A percentile compares a stretch with the other conserved stretches of the same genome.
Evolutionary conservation across 1,140 invertebrate species (phyloP).

Genomic region (Cecropterus lyciades): DNA sequence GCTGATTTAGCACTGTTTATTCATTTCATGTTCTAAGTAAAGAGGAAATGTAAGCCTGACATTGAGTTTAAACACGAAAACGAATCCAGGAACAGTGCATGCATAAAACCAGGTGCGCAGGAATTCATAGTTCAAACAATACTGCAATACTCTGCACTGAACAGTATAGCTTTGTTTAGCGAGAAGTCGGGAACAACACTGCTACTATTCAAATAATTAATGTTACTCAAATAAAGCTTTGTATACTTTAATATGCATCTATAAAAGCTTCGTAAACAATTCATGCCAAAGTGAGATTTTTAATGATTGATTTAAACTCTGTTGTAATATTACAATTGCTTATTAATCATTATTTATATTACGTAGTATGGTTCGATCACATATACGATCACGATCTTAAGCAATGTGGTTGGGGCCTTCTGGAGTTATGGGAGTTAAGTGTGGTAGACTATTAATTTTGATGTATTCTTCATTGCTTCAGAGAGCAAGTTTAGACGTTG

Average conservation of each 20-base stretch:
- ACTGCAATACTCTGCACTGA: slow-evolving; percentile 43
- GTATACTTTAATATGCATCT: not conserved
- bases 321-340: not conserved
- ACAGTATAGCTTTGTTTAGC: slow-evolving; percentile 46
- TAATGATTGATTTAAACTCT: not conserved
- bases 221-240: slow-evolving; percentile 11
- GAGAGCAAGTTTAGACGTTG: too few species aligned
- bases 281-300: too few species aligned
- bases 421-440: too few species aligned
- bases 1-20: slow-evolving; percentile 53
- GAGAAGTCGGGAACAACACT: slow-evolving; percentile 48
- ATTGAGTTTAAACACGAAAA: slow-evolving; percentile 37
- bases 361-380: too few species aligned
- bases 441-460: too few species aligned
- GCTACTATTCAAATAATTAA: slow-evolving; percentile 40
- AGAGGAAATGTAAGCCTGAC: slow-evolving; percentile 51
- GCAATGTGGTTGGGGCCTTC: too few species aligned
- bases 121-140: slow-evolving; percentile 69
- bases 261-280: too few species aligned
- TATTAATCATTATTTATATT: too few species aligned
- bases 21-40: slow-evolving; percentile 47
- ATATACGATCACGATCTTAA: too few species aligned
- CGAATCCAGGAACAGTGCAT: slow-evolving; percentile 41
- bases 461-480: too few species aligned
- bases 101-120: slow-evolving; percentile 52